A percentile compares a stretch with the other conserved stretches of the same genome.
Conservation (phyloP, 2,113 vertebrate species). For the Girardinichthys multiradiatus region DNA sequence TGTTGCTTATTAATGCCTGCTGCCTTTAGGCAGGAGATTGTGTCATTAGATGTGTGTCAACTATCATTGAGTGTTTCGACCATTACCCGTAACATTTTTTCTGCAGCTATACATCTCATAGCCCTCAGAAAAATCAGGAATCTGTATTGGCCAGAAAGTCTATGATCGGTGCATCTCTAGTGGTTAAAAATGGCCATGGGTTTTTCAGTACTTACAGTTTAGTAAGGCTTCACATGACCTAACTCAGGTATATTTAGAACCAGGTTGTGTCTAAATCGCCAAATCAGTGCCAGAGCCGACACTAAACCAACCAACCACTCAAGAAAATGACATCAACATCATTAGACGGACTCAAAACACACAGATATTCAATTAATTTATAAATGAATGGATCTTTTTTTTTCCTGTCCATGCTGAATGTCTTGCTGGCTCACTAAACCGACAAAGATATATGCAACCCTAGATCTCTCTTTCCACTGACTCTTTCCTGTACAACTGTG, state of each 20-base stretch:
- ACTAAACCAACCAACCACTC: conserved; percentile 5
- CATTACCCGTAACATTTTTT: no score
- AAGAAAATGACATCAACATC: background rate
- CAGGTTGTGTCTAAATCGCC: background rate
- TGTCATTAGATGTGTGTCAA: no score
- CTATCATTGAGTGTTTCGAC: no score
- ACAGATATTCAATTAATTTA: background rate
- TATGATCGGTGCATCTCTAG: background rate
- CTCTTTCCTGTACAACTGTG: background rate
- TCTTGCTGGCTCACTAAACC: conserved; percentile 14
- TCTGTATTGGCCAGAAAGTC: no score
- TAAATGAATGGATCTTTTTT: background rate
- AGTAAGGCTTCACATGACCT: conserved; percentile 5
- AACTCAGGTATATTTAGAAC: background rate
- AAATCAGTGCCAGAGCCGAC: conserved; percentile 17
- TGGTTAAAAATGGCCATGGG: conserved; percentile 1
- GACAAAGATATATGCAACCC: background rate
- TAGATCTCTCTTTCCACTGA: background rate
- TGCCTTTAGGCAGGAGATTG: no score
- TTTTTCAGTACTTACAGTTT: background rate
- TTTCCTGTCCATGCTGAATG: background rate
- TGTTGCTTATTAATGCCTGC: no score
- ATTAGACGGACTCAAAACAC: no score
- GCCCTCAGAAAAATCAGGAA: no score
- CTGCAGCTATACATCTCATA: no score